Conservation (phyloP, 2,888 invertebrate genomes). For the Idaea aversata region DNA sequence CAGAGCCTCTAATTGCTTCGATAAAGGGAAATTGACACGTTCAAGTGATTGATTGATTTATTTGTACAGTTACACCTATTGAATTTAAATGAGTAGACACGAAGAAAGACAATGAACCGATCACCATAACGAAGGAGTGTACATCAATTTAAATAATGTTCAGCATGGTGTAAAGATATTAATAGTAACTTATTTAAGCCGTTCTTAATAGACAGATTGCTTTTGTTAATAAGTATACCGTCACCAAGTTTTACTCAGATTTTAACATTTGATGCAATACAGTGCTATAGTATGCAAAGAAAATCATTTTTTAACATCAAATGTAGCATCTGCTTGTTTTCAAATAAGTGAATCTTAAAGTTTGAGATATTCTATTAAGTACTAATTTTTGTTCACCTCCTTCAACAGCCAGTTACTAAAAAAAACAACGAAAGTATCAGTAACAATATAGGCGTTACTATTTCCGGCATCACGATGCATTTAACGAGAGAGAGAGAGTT, state of each 20-base stretch:
- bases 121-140: not conserved
- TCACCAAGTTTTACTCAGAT: no score
- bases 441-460: not conserved
- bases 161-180: not conserved
- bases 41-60: not conserved
- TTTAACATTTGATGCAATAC: no score
- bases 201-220: not conserved
- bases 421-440: not conserved
- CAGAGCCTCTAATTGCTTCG: not conserved
- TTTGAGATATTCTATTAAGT: no score
- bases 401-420: not conserved
- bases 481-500: slow-evolving; percentile 10
- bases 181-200: not conserved
- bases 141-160: not conserved
- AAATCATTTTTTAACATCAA: no score
- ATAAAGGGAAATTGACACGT: slow-evolving; percentile 1
- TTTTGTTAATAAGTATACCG: no score
- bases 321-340: no score
- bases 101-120: not conserved
- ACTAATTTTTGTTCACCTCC: not conserved
- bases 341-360: no score
- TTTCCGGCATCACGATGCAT: not conserved
- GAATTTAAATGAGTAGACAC: not conserved
- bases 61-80: not conserved
- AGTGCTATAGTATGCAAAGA: no score